Evolutionary conservation across 2,113 vertebrate genomes (phyloP).

Genomic region (Myiagra hebetior): DNA sequence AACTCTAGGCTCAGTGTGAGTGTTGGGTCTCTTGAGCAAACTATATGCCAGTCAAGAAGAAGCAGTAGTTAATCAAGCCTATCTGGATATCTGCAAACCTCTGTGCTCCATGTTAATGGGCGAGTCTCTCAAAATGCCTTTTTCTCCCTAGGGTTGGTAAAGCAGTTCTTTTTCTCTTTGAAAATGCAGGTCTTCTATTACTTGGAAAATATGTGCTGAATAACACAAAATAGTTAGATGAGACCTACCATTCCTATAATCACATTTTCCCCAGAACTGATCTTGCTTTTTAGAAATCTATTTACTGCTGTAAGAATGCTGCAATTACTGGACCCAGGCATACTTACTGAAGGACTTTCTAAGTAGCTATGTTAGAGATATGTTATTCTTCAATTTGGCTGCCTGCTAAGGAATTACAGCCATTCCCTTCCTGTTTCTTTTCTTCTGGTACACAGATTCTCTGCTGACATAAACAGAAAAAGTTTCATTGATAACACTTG

Average conservation of each 20-base stretch:
- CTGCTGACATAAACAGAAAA: background rate
- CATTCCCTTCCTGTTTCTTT: background rate
- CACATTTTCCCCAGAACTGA: background rate
- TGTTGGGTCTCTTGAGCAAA: background rate
- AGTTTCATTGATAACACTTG: background rate
- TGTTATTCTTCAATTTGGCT: background rate
- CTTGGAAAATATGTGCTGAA: background rate
- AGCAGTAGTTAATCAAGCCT: background rate
- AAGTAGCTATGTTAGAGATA: background rate
- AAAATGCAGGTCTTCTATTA: background rate
- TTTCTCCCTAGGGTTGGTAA: background rate
- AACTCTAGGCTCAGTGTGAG: background rate
- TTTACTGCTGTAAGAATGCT: slow-evolving; percentile 13
- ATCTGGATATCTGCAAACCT: background rate
- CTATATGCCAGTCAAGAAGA: background rate
- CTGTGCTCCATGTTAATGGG: background rate
- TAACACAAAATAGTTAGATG: background rate
- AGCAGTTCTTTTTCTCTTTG: background rate
- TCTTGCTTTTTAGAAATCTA: background rate
- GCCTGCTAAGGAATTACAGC: background rate
- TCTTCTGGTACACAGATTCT: background rate
- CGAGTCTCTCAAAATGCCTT: background rate
- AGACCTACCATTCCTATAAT: background rate
- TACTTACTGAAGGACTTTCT: background rate
- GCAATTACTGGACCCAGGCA: background rate